These are phyloP conservation scores for Emydura subglobosa DNA, from an alignment of 2,113 vertebrate genomes.

Conservation along the genomic window DNA sequence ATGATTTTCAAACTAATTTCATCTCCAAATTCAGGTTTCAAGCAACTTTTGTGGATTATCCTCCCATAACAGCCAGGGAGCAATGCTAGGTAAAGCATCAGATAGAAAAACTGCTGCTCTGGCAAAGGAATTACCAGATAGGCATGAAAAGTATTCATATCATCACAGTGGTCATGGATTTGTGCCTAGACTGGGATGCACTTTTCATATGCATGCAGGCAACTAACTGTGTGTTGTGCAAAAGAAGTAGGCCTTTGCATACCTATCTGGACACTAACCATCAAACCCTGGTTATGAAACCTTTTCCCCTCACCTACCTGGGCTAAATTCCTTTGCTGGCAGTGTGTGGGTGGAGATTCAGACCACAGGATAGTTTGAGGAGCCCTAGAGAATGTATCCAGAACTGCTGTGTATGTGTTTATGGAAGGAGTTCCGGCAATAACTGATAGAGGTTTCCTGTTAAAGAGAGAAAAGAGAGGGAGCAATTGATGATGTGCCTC, in stretches of 20 bases:
- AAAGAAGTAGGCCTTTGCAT: not conserved
- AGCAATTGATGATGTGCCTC: not conserved
- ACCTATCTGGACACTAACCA: not conserved
- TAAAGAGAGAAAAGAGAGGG: not conserved
- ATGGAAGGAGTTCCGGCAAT: not conserved
- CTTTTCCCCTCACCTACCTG: not conserved
- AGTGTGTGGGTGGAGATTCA: not conserved
- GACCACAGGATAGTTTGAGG: not conserved
- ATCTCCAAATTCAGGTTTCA: not conserved
- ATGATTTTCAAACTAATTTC: not conserved
- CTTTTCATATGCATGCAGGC: not conserved
- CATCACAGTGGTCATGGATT: not conserved
- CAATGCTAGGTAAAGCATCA: not conserved
- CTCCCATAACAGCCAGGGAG: not conserved
- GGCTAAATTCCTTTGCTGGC: not conserved
- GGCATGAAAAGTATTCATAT: not conserved
- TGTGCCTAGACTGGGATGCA: not conserved
- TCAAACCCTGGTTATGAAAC: not conserved
- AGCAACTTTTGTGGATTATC: not conserved
- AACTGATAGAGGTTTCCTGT: rapidly evolving
- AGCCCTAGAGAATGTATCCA: not conserved
- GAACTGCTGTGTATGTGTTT: not conserved
- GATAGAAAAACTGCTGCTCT: not conserved
- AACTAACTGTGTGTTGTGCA: not conserved
- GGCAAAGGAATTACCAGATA: not conserved